phyloP scores from a whole-genome alignment of 1,140 invertebrate species.

The Zelostemma sp. region DNA sequence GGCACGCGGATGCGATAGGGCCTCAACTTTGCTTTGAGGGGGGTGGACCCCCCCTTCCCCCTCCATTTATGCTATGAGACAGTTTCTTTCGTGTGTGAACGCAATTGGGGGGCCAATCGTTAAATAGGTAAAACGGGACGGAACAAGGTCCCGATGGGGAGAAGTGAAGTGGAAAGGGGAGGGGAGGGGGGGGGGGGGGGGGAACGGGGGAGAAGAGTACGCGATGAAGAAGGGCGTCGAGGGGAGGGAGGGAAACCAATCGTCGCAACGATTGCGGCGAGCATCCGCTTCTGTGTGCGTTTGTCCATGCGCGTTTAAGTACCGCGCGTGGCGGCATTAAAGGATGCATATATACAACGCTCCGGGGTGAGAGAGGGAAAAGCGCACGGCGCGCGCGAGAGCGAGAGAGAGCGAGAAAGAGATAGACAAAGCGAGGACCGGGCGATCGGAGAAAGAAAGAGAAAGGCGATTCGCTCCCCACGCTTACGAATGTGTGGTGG shows the following conservation, averaged over 20 bases:
- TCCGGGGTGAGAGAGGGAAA: too few species aligned
- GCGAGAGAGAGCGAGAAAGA: conserved; percentile 10
- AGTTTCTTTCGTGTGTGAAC: too few species aligned
- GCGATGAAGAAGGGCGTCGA: conserved; percentile 17
- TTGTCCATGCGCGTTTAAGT: conserved; percentile 15
- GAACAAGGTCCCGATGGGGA: too few species aligned
- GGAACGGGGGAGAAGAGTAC: too few species aligned
- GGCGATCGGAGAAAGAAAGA: conserved; percentile 6
- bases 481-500: neutral
- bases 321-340: conserved; percentile 3
- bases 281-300: conserved; percentile 2
- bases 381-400: too few species aligned
- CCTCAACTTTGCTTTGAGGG: too few species aligned
- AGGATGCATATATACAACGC: neutral
- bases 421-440: neutral
- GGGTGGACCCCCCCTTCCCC: too few species aligned
- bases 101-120: too few species aligned
- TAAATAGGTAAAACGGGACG: too few species aligned
- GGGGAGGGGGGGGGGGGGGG: conserved; percentile 13
- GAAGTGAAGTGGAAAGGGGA: conserved; percentile 15
- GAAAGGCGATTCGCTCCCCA: neutral
- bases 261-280: conserved; percentile 54
- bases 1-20: too few species aligned
- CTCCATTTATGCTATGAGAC: too few species aligned
- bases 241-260: conserved; percentile 63